Evolutionary conservation across 2,113 vertebrate species (phyloP).

Genomic region (Bostrychus sinensis): DNA sequence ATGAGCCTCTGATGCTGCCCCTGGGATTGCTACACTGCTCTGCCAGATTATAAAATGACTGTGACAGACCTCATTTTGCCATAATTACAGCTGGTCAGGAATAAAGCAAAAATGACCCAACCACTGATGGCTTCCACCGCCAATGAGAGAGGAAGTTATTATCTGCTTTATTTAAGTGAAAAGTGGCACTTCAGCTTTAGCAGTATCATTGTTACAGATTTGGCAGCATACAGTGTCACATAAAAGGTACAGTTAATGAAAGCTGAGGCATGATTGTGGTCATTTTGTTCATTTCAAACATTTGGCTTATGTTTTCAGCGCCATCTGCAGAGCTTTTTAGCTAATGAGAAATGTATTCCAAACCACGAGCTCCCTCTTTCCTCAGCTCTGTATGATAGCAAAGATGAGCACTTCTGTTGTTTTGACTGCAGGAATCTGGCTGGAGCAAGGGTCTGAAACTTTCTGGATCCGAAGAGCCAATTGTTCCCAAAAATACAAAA

Average conservation of each 20-base stretch:
- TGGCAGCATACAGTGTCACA: conserved; percentile 36
- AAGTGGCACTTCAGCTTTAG: conserved; percentile 22
- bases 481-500: too few relatives aligned
- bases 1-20: conserved; percentile 51
- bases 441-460: too few relatives aligned
- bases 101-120: conserved; percentile 42
- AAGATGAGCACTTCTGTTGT: too few relatives aligned
- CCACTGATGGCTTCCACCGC: conserved; percentile 42
- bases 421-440: too few relatives aligned
- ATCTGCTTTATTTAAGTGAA: conserved; percentile 37
- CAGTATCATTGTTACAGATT: conserved; percentile 21
- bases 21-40: conserved; percentile 47
- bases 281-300: conserved; percentile 19
- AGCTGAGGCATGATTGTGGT: background rate
- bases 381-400: too few relatives aligned
- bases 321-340: conserved; percentile 57
- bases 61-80: conserved; percentile 62
- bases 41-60: conserved; percentile 67
- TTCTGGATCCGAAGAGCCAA: too few relatives aligned
- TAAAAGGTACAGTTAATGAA: conserved; percentile 10
- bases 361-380: conserved; percentile 8
- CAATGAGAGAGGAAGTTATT: conserved; percentile 47
- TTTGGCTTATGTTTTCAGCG: conserved; percentile 44
- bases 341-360: conserved; percentile 5
- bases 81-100: conserved; percentile 65